Percentiles rank a stretch among this genome's conserved stretches.
Evolutionary conservation across 92 coral and sea anemone species (phyloP).

Genomic region (Anthopleura xanthogrammica): DNA sequence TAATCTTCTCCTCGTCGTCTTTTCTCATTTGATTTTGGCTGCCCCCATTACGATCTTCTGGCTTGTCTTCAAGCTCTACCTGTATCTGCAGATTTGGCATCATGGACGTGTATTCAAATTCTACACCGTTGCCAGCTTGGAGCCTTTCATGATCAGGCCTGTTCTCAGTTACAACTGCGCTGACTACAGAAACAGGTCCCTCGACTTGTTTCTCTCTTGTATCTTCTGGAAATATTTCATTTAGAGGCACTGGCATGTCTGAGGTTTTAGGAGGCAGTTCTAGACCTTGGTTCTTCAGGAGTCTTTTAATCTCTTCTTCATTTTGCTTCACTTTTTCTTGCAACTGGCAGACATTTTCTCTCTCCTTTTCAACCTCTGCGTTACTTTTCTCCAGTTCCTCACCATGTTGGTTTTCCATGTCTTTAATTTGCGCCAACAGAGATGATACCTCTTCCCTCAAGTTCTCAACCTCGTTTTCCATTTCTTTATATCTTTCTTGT

Average conservation of each 20-base stretch:
- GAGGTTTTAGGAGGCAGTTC: not conserved
- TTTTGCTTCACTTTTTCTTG: conserved; percentile 53
- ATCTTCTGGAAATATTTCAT: not conserved
- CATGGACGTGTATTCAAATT: conserved; percentile 26
- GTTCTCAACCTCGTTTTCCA: conserved; percentile 29
- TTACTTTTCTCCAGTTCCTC: conserved; percentile 40
- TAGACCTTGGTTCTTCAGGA: not conserved
- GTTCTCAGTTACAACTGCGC: not conserved
- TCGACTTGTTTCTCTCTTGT: not conserved
- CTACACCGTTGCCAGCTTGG: conserved; percentile 7
- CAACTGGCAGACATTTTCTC: conserved; percentile 11
- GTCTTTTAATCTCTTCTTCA: conserved; percentile 38
- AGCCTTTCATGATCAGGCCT: not conserved
- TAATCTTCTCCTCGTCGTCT: conserved; percentile 24
- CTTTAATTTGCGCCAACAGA: conserved; percentile 47
- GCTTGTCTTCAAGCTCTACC: conserved; percentile 29
- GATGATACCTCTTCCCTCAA: conserved; percentile 29
- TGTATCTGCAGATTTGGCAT: conserved; percentile 33
- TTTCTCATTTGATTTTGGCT: conserved; percentile 5
- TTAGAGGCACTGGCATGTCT: not conserved
- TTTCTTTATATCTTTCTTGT: conserved; percentile 19
- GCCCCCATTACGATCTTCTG: not conserved
- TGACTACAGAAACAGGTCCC: conserved; percentile 11
- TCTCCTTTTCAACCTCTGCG: conserved; percentile 40
- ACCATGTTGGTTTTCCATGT: conserved; percentile 48